Evolutionary conservation across 30 jellyfish, hydroid and myxozoan species (phyloP), one percentile per base, ranked within the genome.

Genomic region (Hydra vulgaris): DNA sequence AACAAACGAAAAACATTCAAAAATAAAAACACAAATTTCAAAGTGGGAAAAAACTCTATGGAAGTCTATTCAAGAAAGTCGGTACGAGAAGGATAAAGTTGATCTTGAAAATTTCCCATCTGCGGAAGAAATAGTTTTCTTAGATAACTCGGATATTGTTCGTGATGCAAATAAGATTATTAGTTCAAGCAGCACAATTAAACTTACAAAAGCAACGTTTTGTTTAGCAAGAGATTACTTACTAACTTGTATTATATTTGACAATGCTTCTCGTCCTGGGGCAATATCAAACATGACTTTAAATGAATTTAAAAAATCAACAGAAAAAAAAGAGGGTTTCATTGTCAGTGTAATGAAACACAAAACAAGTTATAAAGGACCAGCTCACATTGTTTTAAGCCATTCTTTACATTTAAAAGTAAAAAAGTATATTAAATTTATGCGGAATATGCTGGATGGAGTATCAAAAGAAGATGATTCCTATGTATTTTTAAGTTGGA

Each of bases 251-350:
- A 40, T 74, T 25, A 69, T 74, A 16, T 24, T 74, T 21, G 82
- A 74, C 66, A 74, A 74, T 74, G 82, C 82, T 25, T 74, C 82
- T 24, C 69, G 82, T 24, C 82, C 82, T 74, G 69, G 79, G 19
- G 82, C 82, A 24, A 74, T 74, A 22, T 66, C 82, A 16, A 74
- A 71, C 79, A 74, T 74, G 82, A 74, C 82, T 25, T 74, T 74
- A 69, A 18, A 74, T 24, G 82, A 74, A 74, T 74, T 74, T 74
- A 4, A 74, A 25, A 74, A 74, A 24, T 27, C 71, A 66, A 25
- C 53, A 25, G 69, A 21, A 24, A 66, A 74, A 24, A 74, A 53
- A 25, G 71, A 74, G 23, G 82, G 82, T 25, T 74, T 25, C 25
- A 69, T 74, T 66, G 82, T 74, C 55, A 71, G 79, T 20, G 79